Base-by-base conservation (phyloP, 2,113 vertebrate genomes). In the Oncorhynchus keta region DNA sequence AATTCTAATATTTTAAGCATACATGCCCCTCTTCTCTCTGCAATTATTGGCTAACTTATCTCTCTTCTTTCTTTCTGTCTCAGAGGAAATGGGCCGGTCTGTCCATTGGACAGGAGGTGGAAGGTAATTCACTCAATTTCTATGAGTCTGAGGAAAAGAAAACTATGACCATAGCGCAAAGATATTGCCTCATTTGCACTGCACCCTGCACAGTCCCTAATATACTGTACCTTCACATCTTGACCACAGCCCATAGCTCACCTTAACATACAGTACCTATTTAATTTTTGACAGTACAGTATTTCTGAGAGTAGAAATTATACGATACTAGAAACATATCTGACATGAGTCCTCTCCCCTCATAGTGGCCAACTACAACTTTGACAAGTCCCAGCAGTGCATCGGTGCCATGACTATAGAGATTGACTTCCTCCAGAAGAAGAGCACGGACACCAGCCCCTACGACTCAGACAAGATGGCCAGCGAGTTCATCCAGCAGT, bases 381-480 rank as follows among this genome's bases (percentile, higher is more conserved):
- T 99, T 0, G 98, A 99, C 94, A 99, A 99, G 92, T 89, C 95
- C 20, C 97, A 94, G 90, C 97, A 99, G 80, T 99, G 98, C 78
- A 95, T 98, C 0, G 97, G 97, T 12, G 94, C 96, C 12, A 97
- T 98, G 95, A 98, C 96, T n/a, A 96, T 99, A 2, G 98, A 99
- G 91, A 97, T 99, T 0, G 98, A 99, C 88, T 99, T 99, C 77
- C 92, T 99, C 83, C 97, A 99, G 89, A 99, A 99, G 92, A 99
- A 99, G 91, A 98, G 80, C 80, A 94, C 97, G 0, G 98, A 99
- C 90, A 95, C 96, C 64, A 97, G 96, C 72, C 96, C 97, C 1
- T 99, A 99, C 0, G 98, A 99, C 85, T 97, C 97, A 0, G 98
- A 99, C 87, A 97, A 95, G 91, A 99, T 99, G 97, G 98, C 98